Evolutionary conservation across 2,888 invertebrate genomes (phyloP), one percentile per base, ranked within the genome.

Genomic region (Pyrocoelia pectoralis): DNA sequence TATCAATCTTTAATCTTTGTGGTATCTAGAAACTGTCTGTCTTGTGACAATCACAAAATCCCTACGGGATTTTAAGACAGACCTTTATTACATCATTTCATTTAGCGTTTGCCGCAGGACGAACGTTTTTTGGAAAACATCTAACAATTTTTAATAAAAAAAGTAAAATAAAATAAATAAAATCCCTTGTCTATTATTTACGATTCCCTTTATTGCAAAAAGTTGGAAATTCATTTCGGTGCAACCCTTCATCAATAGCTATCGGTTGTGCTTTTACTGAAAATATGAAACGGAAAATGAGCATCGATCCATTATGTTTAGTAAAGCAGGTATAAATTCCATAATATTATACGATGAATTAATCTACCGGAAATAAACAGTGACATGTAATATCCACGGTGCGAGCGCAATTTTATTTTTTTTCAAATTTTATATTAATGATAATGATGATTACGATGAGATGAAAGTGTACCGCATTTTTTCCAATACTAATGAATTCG

Each of bases 21-120:
- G 53, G 53, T 57, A 51, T 51, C 57, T 51, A 24, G 24, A 41
- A 38, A 52, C 33, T 53, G 59, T 59, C 59, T 59, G 59, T 59
- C 53, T 53, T 48, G 59, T 59, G 59, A 59, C 59, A 59, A 59
- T 59, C 59, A 59, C 59, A 43, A 59, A 59, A 59, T 59, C 59
- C 58, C 12, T 8, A 40, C 12, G 46, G 57, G 57, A 50, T 51
- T 57, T 51, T 40, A 40, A 24, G 40, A 10, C 41, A n/a, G 40
- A 57, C 49, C 19, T 17, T 43, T 56, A 48, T 56, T 56, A 41
- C 48, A 46, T 38, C 49, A 24, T 28, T 43, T 41, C 15, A 5
- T 40, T 24, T 55, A 43, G 43, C 43, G 43, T 43, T n/a, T 55
- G 46, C 14, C 33, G 8, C 9, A 33, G 2, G 33, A 33, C n/a